A percentile compares a stretch with the other conserved stretches of the same genome.
Evolutionary conservation across 2,797 vertebrate genomes (phyloP).

Genomic region (Artibeus jamaicensis): DNA sequence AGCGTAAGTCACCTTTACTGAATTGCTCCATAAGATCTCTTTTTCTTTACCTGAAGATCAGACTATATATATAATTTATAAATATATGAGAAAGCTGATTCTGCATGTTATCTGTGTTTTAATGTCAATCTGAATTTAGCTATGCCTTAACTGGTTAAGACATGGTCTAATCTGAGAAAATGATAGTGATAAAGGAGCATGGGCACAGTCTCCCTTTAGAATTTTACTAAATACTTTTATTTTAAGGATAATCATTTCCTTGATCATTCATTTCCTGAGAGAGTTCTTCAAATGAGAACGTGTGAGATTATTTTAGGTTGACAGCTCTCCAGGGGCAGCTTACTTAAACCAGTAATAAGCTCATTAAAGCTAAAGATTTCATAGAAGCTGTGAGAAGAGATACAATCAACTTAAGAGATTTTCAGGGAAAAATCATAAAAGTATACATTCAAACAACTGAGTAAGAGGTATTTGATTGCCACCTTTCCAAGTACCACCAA

Average conservation of each 20-base stretch:
- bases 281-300: constrained; percentile 69
- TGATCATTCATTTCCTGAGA: constrained; percentile 68
- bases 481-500: constrained; percentile 51
- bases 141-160: constrained; percentile 29
- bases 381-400: constrained; percentile 69
- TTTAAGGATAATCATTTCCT: constrained; percentile 71
- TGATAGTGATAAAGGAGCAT: neutral
- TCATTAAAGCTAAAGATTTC: constrained; percentile 78
- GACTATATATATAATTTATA: too few relatives aligned
- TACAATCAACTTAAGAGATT: constrained; percentile 75
- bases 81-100: neutral
- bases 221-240: constrained; percentile 59
- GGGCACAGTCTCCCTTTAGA: neutral
- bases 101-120: neutral
- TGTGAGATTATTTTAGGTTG: constrained; percentile 73
- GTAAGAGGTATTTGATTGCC: constrained; percentile 62
- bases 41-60: neutral
- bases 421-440: constrained; percentile 61
- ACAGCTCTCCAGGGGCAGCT: constrained; percentile 72
- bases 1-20: neutral
- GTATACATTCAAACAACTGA: constrained; percentile 68
- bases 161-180: constrained; percentile 11
- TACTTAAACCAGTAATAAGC: constrained; percentile 76
- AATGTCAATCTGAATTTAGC: neutral
- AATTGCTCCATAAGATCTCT: neutral